These are phyloP conservation scores for Teleiodes luculella DNA, from an alignment of 2,888 invertebrate genomes.

Conservation along the genomic window DNA sequence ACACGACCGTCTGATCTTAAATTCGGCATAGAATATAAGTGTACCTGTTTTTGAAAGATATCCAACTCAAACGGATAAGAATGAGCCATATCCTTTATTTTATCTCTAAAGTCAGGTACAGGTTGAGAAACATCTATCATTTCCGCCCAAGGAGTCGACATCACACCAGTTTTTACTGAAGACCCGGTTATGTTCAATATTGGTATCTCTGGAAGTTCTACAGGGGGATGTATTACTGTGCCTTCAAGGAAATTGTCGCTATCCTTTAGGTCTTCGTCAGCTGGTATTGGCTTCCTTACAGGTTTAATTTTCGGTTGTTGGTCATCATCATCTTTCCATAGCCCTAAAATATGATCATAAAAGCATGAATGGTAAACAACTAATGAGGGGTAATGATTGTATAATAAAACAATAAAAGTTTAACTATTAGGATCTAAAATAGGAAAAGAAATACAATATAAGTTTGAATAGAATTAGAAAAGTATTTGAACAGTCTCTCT, in stretches of 20 bases:
- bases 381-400: too few species aligned
- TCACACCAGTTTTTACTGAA: constrained; percentile 55
- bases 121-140: constrained; percentile 89
- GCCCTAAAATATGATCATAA: constrained; percentile 44
- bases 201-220: constrained; percentile 74
- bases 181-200: constrained; percentile 83
- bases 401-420: too few species aligned
- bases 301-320: constrained; percentile 32
- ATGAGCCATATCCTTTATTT: constrained; percentile 90
- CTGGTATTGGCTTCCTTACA: constrained; percentile 33
- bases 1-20: too few species aligned
- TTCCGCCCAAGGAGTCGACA: constrained; percentile 91
- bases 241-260: constrained; percentile 63
- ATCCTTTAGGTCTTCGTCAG: constrained; percentile 32
- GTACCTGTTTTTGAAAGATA: constrained; percentile 94
- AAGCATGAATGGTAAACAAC: too few species aligned
- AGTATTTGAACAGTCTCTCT: too few species aligned
- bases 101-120: constrained; percentile 87
- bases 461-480: too few species aligned
- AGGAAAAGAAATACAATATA: too few species aligned
- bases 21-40: not conserved
- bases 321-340: constrained; percentile 68
- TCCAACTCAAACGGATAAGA: constrained; percentile 95
- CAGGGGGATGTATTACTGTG: constrained; percentile 55
- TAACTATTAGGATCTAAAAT: too few species aligned